A percentile compares a stretch with the other conserved stretches of the same genome.
phyloP scores from a whole-genome alignment of 2,113 vertebrate genomes.

The Gasterosteus nipponicus region DNA sequence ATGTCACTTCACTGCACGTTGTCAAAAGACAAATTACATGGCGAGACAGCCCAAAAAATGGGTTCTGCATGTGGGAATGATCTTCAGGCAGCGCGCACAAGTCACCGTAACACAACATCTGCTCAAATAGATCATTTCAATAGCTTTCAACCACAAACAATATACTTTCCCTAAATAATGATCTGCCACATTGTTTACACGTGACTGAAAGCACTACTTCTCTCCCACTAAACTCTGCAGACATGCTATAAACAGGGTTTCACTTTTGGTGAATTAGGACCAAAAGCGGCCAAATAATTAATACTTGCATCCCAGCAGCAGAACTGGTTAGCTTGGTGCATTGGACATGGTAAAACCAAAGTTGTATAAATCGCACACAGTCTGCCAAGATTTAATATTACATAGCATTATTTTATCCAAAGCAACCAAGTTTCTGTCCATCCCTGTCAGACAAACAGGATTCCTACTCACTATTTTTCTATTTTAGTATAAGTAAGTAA shows the following conservation, averaged over 20 bases:
- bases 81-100: conserved; percentile 49
- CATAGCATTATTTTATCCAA: too few relatives aligned
- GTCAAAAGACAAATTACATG: conserved; percentile 70
- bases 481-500: too few relatives aligned
- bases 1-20: conserved; percentile 68
- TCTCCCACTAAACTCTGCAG: background rate
- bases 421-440: background rate
- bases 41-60: conserved; percentile 59
- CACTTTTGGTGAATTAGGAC: background rate
- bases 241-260: background rate
- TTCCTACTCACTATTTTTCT: background rate
- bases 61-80: conserved; percentile 68
- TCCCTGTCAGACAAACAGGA: background rate
- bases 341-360: background rate
- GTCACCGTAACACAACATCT: conserved; percentile 72
- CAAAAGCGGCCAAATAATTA: background rate
- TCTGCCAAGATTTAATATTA: background rate
- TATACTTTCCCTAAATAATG: conserved; percentile 56
- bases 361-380: background rate
- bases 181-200: conserved; percentile 51
- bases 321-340: background rate
- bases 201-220: conserved; percentile 25
- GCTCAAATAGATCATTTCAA: conserved; percentile 70
- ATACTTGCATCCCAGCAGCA: background rate
- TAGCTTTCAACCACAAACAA: conserved; percentile 42